Percentiles rank a stretch among this genome's conserved stretches.
These are phyloP conservation scores for Lanius collurio DNA, from an alignment of 2,113 vertebrate genomes.

Conservation along the genomic window DNA sequence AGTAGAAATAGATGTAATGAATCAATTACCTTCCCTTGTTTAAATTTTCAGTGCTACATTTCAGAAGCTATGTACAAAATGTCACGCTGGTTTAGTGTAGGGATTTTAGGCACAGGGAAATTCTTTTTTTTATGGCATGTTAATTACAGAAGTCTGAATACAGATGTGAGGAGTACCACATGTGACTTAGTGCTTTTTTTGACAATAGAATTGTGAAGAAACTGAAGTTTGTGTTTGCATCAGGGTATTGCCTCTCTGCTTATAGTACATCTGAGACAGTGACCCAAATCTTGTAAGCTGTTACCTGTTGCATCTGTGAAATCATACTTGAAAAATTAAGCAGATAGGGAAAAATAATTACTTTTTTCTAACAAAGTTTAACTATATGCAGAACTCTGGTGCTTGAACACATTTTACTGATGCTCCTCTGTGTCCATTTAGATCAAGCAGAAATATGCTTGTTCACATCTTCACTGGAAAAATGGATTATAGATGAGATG, in stretches of 20 bases:
- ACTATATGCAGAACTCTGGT: background rate
- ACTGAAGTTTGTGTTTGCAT: background rate
- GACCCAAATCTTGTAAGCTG: background rate
- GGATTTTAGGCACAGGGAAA: background rate
- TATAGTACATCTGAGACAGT: background rate
- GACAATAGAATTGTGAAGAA: background rate
- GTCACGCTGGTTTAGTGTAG: background rate
- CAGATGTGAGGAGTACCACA: background rate
- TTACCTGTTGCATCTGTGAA: background rate
- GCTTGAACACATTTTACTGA: background rate
- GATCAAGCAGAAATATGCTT: background rate
- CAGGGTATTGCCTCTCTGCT: background rate
- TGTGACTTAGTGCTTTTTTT: background rate
- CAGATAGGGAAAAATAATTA: background rate
- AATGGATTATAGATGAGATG: background rate
- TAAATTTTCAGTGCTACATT: background rate
- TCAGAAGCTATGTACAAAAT: background rate
- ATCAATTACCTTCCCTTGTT: constrained; percentile 43
- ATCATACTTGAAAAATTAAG: background rate
- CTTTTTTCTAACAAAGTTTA: background rate
- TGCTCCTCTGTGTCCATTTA: background rate
- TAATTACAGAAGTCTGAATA: background rate
- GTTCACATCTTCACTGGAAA: background rate
- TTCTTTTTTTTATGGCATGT: background rate
- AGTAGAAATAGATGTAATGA: constrained; percentile 73